Conservation (phyloP, 2,797 vertebrate species). For the Crenuchus spilurus region DNA sequence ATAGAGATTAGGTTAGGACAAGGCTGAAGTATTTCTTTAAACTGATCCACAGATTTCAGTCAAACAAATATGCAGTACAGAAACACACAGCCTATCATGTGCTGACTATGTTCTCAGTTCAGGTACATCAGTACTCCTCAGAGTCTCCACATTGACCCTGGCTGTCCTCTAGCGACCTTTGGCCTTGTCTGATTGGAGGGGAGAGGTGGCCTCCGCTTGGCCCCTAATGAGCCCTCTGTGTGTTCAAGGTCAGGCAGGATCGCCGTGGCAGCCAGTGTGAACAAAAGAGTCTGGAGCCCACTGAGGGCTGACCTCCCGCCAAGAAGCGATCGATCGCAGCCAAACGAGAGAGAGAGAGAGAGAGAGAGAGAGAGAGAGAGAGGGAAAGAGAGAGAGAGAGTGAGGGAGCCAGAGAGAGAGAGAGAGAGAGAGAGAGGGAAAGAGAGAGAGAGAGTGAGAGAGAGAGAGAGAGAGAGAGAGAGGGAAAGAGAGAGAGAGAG, state of each 20-base stretch:
- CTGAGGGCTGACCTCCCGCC: slow-evolving; percentile 56
- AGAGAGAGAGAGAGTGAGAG: slow-evolving; percentile 50
- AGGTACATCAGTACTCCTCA: slow-evolving; percentile 32
- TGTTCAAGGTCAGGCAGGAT: slow-evolving; percentile 67
- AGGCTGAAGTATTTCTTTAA: neutral
- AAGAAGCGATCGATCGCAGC: slow-evolving; percentile 50
- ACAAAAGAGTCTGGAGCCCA: slow-evolving; percentile 60
- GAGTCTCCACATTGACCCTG: slow-evolving; percentile 40
- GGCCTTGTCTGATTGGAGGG: slow-evolving; percentile 68
- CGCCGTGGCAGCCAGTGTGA: slow-evolving; percentile 60
- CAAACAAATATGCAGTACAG: neutral
- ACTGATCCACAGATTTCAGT: neutral
- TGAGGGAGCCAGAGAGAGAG: slow-evolving; percentile 39
- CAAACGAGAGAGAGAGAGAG: slow-evolving; percentile 40
- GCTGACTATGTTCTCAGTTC: slow-evolving; percentile 29
- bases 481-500: slow-evolving; percentile 52
- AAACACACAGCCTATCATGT: slow-evolving; percentile 29
- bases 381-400: slow-evolving; percentile 52
- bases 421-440: slow-evolving; percentile 48
- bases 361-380: slow-evolving; percentile 38
- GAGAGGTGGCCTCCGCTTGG: slow-evolving; percentile 70
- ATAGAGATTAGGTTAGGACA: neutral
- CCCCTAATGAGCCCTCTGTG: slow-evolving; percentile 73
- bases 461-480: slow-evolving; percentile 38
- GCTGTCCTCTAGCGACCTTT: slow-evolving; percentile 43